Conservation (phyloP, 1,140 invertebrate species). For the Luehdorfia chinensis region DNA sequence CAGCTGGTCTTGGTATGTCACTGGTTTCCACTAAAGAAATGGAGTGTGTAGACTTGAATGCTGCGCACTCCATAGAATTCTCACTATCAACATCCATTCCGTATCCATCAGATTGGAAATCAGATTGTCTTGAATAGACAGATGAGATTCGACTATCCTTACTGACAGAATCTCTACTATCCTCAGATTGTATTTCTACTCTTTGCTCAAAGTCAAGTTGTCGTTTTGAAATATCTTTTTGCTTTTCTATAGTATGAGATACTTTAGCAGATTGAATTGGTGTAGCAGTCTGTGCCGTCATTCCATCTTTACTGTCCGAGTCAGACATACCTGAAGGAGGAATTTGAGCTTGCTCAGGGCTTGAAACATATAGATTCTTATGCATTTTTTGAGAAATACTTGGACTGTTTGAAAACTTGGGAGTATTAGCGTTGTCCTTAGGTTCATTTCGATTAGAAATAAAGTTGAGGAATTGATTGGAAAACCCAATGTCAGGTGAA, state of each 20-base stretch:
- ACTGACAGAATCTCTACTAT: constrained; percentile 71
- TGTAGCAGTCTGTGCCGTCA: constrained; percentile 58
- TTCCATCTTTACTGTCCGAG: constrained; percentile 67
- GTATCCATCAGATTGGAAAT: constrained; percentile 66
- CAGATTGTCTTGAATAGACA: constrained; percentile 66
- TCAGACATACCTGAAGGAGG: constrained; percentile 67
- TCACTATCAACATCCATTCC: constrained; percentile 76
- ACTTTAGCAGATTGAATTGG: constrained; percentile 65
- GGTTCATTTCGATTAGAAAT: constrained; percentile 74
- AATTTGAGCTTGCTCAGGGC: constrained; percentile 74
- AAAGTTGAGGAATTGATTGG: constrained; percentile 71
- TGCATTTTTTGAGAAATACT: constrained; percentile 77
- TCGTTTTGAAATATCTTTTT: constrained; percentile 72
- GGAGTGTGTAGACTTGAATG: constrained; percentile 70
- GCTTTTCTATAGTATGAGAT: constrained; percentile 60
- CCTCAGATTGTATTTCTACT: constrained; percentile 68
- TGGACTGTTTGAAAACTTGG: constrained; percentile 72
- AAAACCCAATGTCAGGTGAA: constrained; percentile 64
- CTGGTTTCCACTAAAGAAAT: constrained; percentile 70
- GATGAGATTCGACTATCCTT: constrained; percentile 74
- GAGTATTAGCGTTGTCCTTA: constrained; percentile 73
- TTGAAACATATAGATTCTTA: constrained; percentile 75
- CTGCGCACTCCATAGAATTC: constrained; percentile 72
- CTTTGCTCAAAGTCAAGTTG: constrained; percentile 72
- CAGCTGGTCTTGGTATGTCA: constrained; percentile 69